These are phyloP conservation scores for Planiliza haematocheilus DNA, from an alignment of 2,113 vertebrate genomes.

Conservation along the genomic window DNA sequence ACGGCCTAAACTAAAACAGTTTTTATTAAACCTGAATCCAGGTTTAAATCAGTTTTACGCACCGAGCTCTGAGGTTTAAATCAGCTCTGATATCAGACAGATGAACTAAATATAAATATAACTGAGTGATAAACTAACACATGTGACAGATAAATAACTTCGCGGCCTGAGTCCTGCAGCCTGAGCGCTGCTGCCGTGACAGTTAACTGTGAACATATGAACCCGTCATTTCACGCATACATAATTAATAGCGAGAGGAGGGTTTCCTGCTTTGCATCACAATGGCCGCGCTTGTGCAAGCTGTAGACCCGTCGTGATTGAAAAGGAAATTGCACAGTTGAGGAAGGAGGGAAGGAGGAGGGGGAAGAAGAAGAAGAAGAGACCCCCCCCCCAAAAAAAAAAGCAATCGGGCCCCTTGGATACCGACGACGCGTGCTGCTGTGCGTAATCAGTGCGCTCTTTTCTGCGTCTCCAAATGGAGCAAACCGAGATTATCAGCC, in stretches of 20 bases:
- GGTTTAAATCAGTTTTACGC: slow-evolving; percentile 1
- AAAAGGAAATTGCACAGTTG: slow-evolving; percentile 88
- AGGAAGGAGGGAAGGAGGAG: slow-evolving; percentile 40
- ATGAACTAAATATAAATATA: slow-evolving; percentile 2
- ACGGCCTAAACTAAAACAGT: slow-evolving; percentile 22
- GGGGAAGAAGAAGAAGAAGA: slow-evolving; percentile 6
- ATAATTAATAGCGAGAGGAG: slow-evolving; percentile 79
- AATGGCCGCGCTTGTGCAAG: slow-evolving; percentile 70
- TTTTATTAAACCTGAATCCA: too few relatives aligned
- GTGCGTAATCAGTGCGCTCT: slow-evolving; percentile 72
- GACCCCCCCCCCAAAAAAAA: slow-evolving; percentile 46
- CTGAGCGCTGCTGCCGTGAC: slow-evolving; percentile 42
- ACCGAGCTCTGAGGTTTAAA: neutral
- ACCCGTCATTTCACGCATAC: slow-evolving; percentile 81
- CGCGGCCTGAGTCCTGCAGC: too few relatives aligned
- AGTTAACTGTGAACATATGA: slow-evolving; percentile 76
- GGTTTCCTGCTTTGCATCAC: slow-evolving; percentile 82
- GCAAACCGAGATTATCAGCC: slow-evolving; percentile 66
- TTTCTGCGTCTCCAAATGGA: slow-evolving; percentile 66
- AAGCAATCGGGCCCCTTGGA: slow-evolving; percentile 84
- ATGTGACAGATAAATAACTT: too few relatives aligned
- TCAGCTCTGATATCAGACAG: neutral
- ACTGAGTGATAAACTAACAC: too few relatives aligned
- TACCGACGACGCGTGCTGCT: slow-evolving; percentile 84
- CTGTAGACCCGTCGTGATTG: slow-evolving; percentile 82